phyloP scores from a whole-genome alignment of 2,797 vertebrate genomes.

The Poeciliopsis gracilis region DNA sequence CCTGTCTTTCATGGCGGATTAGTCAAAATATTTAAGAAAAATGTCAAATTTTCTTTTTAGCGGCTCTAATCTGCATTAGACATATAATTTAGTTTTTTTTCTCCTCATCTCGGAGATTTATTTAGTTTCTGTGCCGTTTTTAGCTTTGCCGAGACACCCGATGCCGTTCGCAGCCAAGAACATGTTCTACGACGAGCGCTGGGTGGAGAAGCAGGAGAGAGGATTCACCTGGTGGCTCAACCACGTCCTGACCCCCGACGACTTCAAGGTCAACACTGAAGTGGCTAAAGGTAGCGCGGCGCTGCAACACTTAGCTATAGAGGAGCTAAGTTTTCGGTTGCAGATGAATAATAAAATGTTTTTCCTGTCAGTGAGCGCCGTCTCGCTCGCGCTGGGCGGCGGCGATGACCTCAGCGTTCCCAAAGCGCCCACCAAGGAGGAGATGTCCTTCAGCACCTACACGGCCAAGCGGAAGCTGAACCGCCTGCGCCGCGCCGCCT shows the following conservation, averaged over 20 bases:
- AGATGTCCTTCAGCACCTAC: conserved; percentile 91
- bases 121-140: background rate
- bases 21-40: too few relatives aligned
- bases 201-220: conserved; percentile 95
- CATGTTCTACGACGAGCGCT: conserved; percentile 96
- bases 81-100: background rate
- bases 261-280: conserved; percentile 89
- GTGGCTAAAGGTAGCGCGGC: conserved; percentile 83
- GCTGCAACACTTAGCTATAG: background rate
- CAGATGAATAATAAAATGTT: background rate
- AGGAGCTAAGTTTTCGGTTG: background rate
- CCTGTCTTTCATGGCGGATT: too few relatives aligned
- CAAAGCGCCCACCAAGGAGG: conserved; percentile 93
- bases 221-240: conserved; percentile 98
- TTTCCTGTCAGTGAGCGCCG: conserved; percentile 82
- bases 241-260: conserved; percentile 94
- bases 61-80: background rate
- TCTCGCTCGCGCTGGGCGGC: conserved; percentile 83
- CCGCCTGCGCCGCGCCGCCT: conserved; percentile 87
- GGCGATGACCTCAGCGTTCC: conserved; percentile 82
- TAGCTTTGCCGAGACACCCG: conserved; percentile 92
- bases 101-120: background rate
- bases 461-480: conserved; percentile 88
- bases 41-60: too few relatives aligned
- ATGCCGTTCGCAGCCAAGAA: conserved; percentile 96